phyloP scores from a whole-genome alignment of 2,888 invertebrate species.

The Perithous albicinctus region DNA sequence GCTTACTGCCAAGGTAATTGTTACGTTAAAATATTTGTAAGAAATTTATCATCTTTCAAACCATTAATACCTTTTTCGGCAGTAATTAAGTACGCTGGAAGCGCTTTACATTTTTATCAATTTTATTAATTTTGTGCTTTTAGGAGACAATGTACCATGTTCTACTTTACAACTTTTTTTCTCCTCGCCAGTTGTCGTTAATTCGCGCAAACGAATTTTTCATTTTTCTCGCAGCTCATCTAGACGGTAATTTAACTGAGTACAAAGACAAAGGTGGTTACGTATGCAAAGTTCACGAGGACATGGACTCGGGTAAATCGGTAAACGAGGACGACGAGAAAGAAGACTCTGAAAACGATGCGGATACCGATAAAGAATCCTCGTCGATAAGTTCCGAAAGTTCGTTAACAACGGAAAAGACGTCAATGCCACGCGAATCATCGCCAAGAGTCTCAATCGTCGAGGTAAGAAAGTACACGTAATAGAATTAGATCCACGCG shows the following conservation, averaged over 20 bases:
- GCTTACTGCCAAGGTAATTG: conserved; percentile 81
- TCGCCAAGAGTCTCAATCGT: conserved; percentile 80
- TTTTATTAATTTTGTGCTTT: no score
- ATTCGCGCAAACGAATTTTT: background rate
- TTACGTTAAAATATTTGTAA: conserved; percentile 9
- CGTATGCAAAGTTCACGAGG: conserved; percentile 77
- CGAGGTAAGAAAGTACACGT: conserved; percentile 79
- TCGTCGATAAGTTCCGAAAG: conserved; percentile 77
- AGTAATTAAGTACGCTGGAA: background rate
- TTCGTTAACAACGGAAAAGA: conserved; percentile 72
- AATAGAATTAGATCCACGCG: conserved; percentile 32
- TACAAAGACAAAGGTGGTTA: conserved; percentile 72
- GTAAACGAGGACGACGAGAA: conserved; percentile 71
- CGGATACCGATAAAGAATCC: conserved; percentile 76
- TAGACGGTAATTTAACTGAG: conserved; percentile 77
- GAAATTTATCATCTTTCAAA: background rate
- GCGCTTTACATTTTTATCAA: background rate
- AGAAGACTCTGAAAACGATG: conserved; percentile 76
- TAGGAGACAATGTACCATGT: no score
- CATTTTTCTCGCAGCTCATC: conserved; percentile 75
- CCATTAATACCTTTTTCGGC: background rate
- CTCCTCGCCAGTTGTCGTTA: background rate
- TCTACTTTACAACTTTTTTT: no score
- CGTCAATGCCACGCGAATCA: conserved; percentile 74
- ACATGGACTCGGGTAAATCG: conserved; percentile 60